A percentile compares a stretch with the other conserved stretches of the same genome.
Evolutionary conservation across 2,113 vertebrate genomes (phyloP).

Genomic region (Dromas ardeola): DNA sequence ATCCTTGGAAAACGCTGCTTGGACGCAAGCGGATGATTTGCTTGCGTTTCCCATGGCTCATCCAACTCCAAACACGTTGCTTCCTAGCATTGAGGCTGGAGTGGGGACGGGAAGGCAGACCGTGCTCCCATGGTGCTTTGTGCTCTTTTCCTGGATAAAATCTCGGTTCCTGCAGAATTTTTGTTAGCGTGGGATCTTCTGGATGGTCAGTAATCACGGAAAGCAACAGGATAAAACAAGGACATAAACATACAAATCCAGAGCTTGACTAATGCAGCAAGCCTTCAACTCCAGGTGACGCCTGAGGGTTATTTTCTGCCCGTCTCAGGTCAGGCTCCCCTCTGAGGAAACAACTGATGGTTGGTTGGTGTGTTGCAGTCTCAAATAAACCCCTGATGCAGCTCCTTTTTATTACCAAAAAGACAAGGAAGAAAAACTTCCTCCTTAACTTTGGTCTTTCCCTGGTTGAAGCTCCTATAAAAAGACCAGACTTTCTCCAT

Average conservation of each 20-base stretch:
- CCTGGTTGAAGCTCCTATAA: background rate
- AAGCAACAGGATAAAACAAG: background rate
- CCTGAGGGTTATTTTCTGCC: background rate
- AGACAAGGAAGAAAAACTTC: background rate
- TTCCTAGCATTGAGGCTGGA: conserved; percentile 9
- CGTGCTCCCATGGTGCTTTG: rapidly evolving
- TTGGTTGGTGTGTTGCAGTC: background rate
- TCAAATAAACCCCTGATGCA: background rate
- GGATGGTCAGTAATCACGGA: background rate
- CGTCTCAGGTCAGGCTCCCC: background rate
- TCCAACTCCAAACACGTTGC: background rate
- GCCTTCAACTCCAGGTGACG: conserved; percentile 18
- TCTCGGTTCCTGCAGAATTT: background rate
- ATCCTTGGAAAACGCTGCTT: conserved; percentile 4
- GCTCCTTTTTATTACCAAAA: background rate
- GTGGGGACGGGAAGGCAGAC: background rate
- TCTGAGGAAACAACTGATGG: background rate
- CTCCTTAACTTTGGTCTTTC: background rate
- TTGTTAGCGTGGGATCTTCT: conserved; percentile 15
- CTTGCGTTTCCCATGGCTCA: background rate
- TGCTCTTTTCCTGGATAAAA: conserved; percentile 25
- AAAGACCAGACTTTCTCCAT: background rate
- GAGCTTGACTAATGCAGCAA: background rate
- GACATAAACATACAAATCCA: background rate
- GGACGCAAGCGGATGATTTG: background rate